A percentile compares a stretch with the other conserved stretches of the same genome.
Evolutionary conservation across 2,113 vertebrate species (phyloP).

Genomic region (Vulpes ferrilata): DNA sequence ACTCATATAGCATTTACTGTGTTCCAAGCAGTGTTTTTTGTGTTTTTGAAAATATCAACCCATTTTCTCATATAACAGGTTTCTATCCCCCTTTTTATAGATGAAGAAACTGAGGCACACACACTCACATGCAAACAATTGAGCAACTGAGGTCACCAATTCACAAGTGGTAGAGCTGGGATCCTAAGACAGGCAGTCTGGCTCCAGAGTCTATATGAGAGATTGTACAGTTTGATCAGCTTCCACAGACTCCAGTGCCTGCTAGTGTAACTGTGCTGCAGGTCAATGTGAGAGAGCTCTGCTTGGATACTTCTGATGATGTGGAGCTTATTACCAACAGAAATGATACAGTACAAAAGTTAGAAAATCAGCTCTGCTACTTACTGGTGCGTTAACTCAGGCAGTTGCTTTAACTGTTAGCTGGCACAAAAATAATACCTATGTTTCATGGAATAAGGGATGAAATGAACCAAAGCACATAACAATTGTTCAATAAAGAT

Average conservation of each 20-base stretch:
- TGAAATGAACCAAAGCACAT: constrained; percentile 47
- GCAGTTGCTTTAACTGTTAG: neutral
- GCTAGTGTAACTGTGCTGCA: neutral
- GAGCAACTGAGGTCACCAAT: neutral
- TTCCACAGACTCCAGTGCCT: neutral
- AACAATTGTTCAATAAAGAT: constrained; percentile 67
- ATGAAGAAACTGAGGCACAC: neutral
- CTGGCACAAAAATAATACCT: constrained; percentile 52
- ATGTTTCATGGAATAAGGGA: constrained; percentile 26
- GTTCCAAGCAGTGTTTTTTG: neutral
- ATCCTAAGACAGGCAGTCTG: neutral
- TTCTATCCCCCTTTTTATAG: neutral
- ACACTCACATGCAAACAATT: neutral
- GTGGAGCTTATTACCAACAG: neutral
- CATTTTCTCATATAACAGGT: neutral
- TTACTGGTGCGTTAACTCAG: neutral
- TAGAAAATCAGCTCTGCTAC: neutral
- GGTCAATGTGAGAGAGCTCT: neutral
- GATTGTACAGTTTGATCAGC: neutral
- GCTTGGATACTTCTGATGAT: neutral
- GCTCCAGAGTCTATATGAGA: neutral
- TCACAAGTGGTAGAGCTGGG: neutral
- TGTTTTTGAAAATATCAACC: neutral
- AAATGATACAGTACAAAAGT: neutral
- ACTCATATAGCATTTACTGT: neutral